A percentile compares a stretch with the other conserved stretches of the same genome.
Evolutionary conservation across 2,113 vertebrate species (phyloP).

Genomic region (Forbesichthys papilliferus): DNA sequence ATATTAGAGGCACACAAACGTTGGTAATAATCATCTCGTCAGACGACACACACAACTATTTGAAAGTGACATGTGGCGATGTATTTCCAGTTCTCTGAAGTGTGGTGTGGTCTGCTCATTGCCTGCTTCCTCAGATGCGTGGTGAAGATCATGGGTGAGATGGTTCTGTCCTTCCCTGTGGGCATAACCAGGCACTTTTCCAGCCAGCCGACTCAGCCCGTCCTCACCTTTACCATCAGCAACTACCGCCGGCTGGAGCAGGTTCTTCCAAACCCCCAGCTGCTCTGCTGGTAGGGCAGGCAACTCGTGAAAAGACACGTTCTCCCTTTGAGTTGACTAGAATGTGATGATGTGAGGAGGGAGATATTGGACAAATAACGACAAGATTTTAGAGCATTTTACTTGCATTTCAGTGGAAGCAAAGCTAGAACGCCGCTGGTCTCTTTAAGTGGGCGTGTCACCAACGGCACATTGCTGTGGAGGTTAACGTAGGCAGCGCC

Average conservation of each 20-base stretch:
- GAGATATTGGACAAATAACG: too few species aligned
- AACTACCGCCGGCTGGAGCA: constrained; percentile 94
- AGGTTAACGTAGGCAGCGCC: too few species aligned
- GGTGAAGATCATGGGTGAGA: constrained; percentile 96
- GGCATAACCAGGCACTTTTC: constrained; percentile 97
- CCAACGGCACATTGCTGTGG: too few species aligned
- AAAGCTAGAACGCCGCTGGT: too few species aligned
- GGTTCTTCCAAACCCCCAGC: constrained; percentile 95
- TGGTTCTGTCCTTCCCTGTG: constrained; percentile 95
- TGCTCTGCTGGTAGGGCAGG: constrained; percentile 91
- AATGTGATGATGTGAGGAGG: too few species aligned
- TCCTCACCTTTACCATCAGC: constrained; percentile 91
- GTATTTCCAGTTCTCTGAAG: background rate
- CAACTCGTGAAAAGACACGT: constrained; percentile 8
- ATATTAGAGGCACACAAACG: too few species aligned
- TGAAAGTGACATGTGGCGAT: background rate
- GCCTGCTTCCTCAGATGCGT: constrained; percentile 81
- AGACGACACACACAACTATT: background rate
- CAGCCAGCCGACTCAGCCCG: constrained; percentile 86
- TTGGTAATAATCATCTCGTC: too few species aligned
- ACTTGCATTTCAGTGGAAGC: too few species aligned
- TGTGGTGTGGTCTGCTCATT: constrained; percentile 11
- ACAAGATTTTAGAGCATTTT: too few species aligned
- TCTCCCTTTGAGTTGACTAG: background rate
- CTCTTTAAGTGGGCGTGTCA: too few species aligned